Percentiles rank a stretch among this genome's conserved stretches.
phyloP scores from a whole-genome alignment of 2,797 vertebrate genomes.

The Sus cebifrons region DNA sequence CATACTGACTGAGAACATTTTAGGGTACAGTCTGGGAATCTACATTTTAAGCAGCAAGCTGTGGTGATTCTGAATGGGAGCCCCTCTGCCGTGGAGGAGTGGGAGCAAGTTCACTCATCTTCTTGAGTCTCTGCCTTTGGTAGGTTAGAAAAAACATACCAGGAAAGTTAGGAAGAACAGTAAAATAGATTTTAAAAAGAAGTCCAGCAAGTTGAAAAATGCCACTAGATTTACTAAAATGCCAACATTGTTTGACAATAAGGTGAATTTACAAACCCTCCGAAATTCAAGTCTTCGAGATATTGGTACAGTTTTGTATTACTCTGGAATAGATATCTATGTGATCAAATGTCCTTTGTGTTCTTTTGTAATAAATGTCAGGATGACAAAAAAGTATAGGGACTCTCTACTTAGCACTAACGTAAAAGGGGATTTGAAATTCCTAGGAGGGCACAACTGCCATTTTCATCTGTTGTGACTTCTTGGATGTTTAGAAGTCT shows the following conservation, averaged over 20 bases:
- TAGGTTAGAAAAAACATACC: not conserved
- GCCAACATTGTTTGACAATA: conserved; percentile 51
- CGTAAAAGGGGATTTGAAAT: not conserved
- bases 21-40: not conserved
- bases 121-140: not conserved
- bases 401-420: not conserved
- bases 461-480: not conserved
- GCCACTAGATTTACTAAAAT: not conserved
- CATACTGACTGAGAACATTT: not conserved
- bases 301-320: not conserved
- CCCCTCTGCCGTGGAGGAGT: not conserved
- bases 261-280: not conserved
- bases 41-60: not conserved
- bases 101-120: not conserved
- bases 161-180: not conserved
- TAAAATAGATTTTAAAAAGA: not conserved
- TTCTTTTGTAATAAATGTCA: conserved; percentile 25
- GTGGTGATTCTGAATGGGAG: not conserved
- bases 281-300: conserved; percentile 16
- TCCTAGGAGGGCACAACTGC: not conserved
- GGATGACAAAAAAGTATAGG: not conserved
- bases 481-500: not conserved
- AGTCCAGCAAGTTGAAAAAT: not conserved
- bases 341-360: not conserved
- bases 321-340: not conserved